Evolutionary conservation across 2,888 invertebrate genomes (phyloP).

Genomic region (Mesoligia furuncula): DNA sequence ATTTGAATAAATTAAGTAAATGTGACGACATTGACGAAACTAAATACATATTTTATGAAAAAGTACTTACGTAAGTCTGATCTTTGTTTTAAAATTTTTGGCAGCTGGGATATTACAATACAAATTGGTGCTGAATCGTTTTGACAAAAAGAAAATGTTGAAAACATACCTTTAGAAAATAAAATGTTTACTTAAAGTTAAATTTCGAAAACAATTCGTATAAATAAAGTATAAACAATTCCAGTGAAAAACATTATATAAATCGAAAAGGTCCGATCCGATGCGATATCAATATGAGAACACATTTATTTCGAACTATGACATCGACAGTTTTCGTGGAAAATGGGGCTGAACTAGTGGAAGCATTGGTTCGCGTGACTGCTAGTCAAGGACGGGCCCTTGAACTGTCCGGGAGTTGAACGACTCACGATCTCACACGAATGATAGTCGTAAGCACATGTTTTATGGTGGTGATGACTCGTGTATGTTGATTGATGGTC

Average conservation of each 20-base stretch:
- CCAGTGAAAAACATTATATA: slow-evolving; percentile 39
- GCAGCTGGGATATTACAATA: background rate
- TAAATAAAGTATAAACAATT: slow-evolving; percentile 24
- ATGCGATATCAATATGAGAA: slow-evolving; percentile 51
- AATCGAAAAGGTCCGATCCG: slow-evolving; percentile 44
- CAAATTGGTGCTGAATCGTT: background rate
- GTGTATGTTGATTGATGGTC: slow-evolving; percentile 29
- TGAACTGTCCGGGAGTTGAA: slow-evolving; percentile 71
- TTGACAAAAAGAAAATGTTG: background rate
- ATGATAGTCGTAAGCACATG: slow-evolving; percentile 43
- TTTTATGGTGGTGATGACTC: slow-evolving; percentile 33
- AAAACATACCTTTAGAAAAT: slow-evolving; percentile 10
- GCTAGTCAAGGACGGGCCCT: slow-evolving; percentile 68
- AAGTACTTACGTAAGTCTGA: slow-evolving; percentile 14
- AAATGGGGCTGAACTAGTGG: slow-evolving; percentile 67
- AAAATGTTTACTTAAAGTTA: background rate
- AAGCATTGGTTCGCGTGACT: slow-evolving; percentile 70
- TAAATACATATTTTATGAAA: slow-evolving; percentile 21
- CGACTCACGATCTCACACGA: slow-evolving; percentile 63
- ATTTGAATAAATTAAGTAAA: slow-evolving; percentile 41
- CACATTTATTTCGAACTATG: slow-evolving; percentile 66
- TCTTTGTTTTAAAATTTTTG: slow-evolving; percentile 26
- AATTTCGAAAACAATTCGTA: background rate
- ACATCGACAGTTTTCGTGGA: slow-evolving; percentile 68
- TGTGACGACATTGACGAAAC: slow-evolving; percentile 23